Evolutionary conservation across 2,888 invertebrate genomes (phyloP).

Genomic region (Leptura quadrifasciata): DNA sequence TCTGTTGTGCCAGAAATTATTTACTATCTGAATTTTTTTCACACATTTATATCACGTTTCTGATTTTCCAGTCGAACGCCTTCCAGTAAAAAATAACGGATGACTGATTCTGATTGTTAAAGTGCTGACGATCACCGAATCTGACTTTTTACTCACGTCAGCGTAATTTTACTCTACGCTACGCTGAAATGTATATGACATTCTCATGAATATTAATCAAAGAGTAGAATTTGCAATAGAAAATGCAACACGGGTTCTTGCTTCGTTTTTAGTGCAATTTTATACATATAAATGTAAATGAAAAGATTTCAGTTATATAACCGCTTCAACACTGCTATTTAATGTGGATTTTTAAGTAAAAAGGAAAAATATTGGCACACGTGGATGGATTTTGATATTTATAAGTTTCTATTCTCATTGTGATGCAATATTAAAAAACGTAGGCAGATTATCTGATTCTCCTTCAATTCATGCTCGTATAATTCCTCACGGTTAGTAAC

Average conservation of each 20-base stretch:
- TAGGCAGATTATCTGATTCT: not conserved
- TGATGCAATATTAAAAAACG: not conserved
- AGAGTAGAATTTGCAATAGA: conserved; percentile 6
- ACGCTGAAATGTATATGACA: conserved; percentile 28
- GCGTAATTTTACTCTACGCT: conserved; percentile 31
- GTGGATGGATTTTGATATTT: not conserved
- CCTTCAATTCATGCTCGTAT: not conserved
- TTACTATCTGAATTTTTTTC: conserved; percentile 47
- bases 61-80: conserved; percentile 63
- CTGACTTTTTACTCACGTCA: conserved; percentile 40
- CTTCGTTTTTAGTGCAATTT: conserved; percentile 8
- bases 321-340: not conserved
- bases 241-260: conserved; percentile 1
- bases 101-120: conserved; percentile 50
- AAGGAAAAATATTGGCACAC: not conserved
- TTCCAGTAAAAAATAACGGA: conserved; percentile 59
- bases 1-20: conserved; percentile 13
- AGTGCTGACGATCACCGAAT: conserved; percentile 46
- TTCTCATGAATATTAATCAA: conserved; percentile 42
- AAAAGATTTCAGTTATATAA: not conserved
- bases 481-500: not conserved
- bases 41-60: conserved; percentile 62
- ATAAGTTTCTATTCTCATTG: not conserved
- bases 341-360: not conserved
- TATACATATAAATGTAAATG: conserved; percentile 3